These are phyloP conservation scores for Umimayanthus chanpuru DNA, from an alignment of 92 coral and sea anemone species.

Conservation along the genomic window DNA sequence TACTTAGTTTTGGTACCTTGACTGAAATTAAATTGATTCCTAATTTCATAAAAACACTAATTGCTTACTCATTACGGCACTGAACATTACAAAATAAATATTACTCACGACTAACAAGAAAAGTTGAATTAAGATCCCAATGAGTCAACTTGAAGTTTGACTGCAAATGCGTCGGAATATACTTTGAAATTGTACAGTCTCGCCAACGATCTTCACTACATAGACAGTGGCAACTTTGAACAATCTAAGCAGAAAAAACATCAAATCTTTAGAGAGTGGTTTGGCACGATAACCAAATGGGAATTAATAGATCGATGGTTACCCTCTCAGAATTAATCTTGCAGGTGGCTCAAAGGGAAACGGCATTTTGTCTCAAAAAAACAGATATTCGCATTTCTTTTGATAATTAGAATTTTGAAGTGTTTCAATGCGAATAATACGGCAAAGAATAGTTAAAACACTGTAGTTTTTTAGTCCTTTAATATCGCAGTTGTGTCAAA, in stretches of 20 bases:
- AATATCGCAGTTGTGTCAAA: conserved; percentile 34
- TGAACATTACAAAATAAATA: conserved; percentile 70
- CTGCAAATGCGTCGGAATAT: conserved; percentile 15
- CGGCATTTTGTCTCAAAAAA: conserved; percentile 57
- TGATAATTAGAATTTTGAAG: conserved; percentile 16
- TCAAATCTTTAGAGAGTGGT: conserved; percentile 4
- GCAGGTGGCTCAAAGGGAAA: conserved; percentile 81
- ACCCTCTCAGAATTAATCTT: conserved; percentile 8
- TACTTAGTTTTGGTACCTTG: conserved; percentile 69
- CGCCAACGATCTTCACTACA: conserved; percentile 1
- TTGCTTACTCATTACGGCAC: conserved; percentile 78
- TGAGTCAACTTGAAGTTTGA: conserved; percentile 36
- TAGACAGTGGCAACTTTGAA: conserved; percentile 7
- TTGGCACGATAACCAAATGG: conserved; percentile 25
- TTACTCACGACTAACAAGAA: conserved; percentile 48
- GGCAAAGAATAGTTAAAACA: conserved; percentile 34
- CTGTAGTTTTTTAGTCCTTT: conserved; percentile 20
- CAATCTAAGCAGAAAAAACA: conserved; percentile 11
- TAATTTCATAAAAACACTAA: conserved; percentile 91
- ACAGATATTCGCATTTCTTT: conserved; percentile 56
- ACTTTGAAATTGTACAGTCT: conserved; percentile 8
- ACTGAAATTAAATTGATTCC: conserved; percentile 88
- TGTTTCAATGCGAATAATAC: conserved; percentile 16
- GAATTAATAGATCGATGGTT: conserved; percentile 23
- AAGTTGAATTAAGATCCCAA: conserved; percentile 38